Base-by-base conservation (phyloP, 2,888 invertebrate genomes). In the Crossocerus cetratus region DNA sequence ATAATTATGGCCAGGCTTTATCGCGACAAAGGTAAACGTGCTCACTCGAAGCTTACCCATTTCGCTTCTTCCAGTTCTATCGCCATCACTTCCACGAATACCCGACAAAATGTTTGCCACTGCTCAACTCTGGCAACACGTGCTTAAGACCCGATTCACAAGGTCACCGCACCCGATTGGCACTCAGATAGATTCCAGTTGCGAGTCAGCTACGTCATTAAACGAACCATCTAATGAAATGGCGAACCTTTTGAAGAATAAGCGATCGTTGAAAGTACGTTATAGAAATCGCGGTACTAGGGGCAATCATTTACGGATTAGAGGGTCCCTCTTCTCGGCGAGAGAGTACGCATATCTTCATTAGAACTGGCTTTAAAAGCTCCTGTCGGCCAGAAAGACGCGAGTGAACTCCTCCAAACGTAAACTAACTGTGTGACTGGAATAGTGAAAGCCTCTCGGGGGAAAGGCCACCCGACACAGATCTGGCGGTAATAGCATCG, bases 251-350 rank as follows among this genome's bases (percentile, higher is more conserved):
- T 32, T 3, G 32, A 32, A 32, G 32, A 32, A 32, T 32, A 32
- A 32, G 32, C 32, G 32, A 32, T 32, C 32, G 32, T 32, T 32
- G 32, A 32, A 32, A 32, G 32, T 4, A 11, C 11, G 32, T 32
- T 32, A 4, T 32, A 4, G 32, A 32, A 32, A 32, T 8, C 8
- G 8, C 32, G 11, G 32, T 32, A 32, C 69, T 65, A 61, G 43
- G 23, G 71, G 78, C 83, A 84, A 82, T 82, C 76, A 84, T 76
- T 84, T 68, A 76, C 72, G 81, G 78, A 84, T 83, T 76, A 83
- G 61, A 32, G 63, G 45, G 44, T 55, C 21, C 68, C 72, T 63
- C 69, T 72, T 72, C 65, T 64, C 65, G 22, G 18, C 32, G 55
- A 5, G 13, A 54, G 57, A 56, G 49, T 4, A n/a, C 16, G 60